Evolutionary conservation across 1,140 invertebrate genomes (phyloP).

Genomic region (Gerris buenoi): DNA sequence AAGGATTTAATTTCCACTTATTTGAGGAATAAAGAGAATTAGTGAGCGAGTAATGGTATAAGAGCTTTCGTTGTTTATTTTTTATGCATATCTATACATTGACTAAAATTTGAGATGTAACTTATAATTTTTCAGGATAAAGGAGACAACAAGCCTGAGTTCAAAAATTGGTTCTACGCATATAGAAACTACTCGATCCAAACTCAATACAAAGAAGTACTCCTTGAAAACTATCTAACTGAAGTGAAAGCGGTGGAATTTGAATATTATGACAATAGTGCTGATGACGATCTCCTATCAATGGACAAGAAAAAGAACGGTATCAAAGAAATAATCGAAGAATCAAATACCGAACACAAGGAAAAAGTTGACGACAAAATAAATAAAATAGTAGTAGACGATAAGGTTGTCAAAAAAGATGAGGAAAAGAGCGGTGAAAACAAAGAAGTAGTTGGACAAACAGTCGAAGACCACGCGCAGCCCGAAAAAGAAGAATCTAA

Average conservation of each 20-base stretch:
- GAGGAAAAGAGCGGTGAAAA: slow-evolving; percentile 27
- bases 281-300: too few species aligned
- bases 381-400: not conserved
- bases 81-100: too few species aligned
- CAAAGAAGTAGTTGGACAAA: too few species aligned
- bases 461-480: too few species aligned
- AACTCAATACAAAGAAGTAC: slow-evolving; percentile 38
- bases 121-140: slow-evolving; percentile 21
- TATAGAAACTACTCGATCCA: slow-evolving; percentile 44
- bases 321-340: slow-evolving; percentile 1
- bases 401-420: slow-evolving; percentile 6
- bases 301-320: too few species aligned
- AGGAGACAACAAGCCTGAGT: slow-evolving; percentile 34
- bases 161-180: slow-evolving; percentile 47
- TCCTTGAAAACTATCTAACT: slow-evolving; percentile 40
- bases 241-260: slow-evolving; percentile 30
- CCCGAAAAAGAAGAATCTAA: not conserved
- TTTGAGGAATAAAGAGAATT: too few species aligned
- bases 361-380: slow-evolving; percentile 2
- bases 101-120: too few species aligned
- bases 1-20: too few species aligned
- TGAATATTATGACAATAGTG: slow-evolving; percentile 5
- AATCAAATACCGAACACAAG: not conserved
- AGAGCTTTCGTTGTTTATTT: not conserved
- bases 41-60: too few species aligned